Evolutionary conservation across 2,888 invertebrate species (phyloP).

Genomic region (Patella caerulea): DNA sequence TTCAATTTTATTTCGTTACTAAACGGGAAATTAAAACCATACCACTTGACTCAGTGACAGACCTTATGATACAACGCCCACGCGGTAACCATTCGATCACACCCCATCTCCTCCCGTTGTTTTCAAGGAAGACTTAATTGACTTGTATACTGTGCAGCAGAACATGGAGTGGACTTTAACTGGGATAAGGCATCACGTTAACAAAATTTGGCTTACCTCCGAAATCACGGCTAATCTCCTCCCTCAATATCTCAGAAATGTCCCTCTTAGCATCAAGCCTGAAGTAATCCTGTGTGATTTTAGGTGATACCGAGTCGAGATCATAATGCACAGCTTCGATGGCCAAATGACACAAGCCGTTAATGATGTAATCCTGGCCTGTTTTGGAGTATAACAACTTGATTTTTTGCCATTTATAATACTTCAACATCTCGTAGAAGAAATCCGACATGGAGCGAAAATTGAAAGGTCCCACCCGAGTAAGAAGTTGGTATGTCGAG

Average conservation of each 20-base stretch:
- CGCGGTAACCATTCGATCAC: too few relatives aligned
- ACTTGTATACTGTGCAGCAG: too few relatives aligned
- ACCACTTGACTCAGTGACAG: too few relatives aligned
- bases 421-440: slow-evolving; percentile 36
- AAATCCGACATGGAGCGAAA: slow-evolving; percentile 52
- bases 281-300: slow-evolving; percentile 53
- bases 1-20: too few relatives aligned
- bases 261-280: slow-evolving; percentile 38
- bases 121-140: too few relatives aligned
- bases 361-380: slow-evolving; percentile 79
- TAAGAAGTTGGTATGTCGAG: slow-evolving; percentile 81
- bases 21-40: too few relatives aligned
- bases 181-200: too few relatives aligned
- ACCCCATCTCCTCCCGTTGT: too few relatives aligned
- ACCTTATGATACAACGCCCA: too few relatives aligned
- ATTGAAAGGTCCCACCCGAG: slow-evolving; percentile 71
- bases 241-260: slow-evolving; percentile 40
- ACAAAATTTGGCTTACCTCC: slow-evolving; percentile 50
- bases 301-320: slow-evolving; percentile 30
- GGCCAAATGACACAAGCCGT: slow-evolving; percentile 83
- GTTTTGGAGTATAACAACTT: slow-evolving; percentile 84
- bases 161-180: too few relatives aligned
- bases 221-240: slow-evolving; percentile 55
- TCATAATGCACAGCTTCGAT: slow-evolving; percentile 81
- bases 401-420: slow-evolving; percentile 45